Conservation (phyloP, 2,113 vertebrate species). For the Siphamia tubifer region DNA sequence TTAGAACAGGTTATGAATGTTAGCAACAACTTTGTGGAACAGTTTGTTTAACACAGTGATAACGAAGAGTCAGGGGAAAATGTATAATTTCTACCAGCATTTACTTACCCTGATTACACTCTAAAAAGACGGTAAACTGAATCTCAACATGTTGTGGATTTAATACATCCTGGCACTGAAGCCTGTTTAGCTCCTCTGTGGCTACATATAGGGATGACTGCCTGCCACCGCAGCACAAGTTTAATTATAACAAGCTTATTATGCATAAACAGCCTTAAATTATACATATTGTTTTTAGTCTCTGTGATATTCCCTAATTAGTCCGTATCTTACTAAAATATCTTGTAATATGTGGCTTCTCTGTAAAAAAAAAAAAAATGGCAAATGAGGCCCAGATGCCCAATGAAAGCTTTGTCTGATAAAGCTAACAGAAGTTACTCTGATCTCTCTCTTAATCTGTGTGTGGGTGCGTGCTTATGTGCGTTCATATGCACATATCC, state of each 20-base stretch:
- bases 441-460: conserved; percentile 72
- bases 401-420: conserved; percentile 73
- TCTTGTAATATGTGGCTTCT: conserved; percentile 51
- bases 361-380: conserved; percentile 49
- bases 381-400: conserved; percentile 72
- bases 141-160: background rate
- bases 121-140: background rate
- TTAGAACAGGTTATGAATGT: background rate
- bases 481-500: conserved; percentile 9
- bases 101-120: background rate
- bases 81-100: background rate
- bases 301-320: conserved; percentile 65
- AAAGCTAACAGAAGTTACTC: conserved; percentile 76
- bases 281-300: conserved; percentile 64
- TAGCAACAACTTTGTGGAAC: background rate
- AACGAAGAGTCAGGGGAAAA: background rate
- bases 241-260: conserved; percentile 52
- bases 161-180: background rate
- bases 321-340: conserved; percentile 52
- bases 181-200: conserved; percentile 24
- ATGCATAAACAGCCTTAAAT: conserved; percentile 59
- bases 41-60: background rate
- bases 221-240: background rate
- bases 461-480: conserved; percentile 13
- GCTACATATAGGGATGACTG: background rate